Base-by-base conservation (phyloP, 2,113 vertebrate species). In the Cettia cetti region DNA sequence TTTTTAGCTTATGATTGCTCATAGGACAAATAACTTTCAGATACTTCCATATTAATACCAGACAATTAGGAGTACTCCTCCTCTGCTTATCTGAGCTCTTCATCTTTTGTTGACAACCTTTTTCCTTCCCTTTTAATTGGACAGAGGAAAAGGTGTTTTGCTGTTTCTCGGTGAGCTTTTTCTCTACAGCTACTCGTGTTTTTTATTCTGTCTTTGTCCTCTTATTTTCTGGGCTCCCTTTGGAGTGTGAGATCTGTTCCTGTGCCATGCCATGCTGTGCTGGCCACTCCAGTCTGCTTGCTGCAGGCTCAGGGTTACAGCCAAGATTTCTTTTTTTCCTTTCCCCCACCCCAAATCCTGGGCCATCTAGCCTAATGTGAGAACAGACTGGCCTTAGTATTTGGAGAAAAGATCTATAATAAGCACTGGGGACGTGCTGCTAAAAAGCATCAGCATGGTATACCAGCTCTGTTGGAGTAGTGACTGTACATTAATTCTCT, bases 401-500 rank as follows among this genome's bases (percentile, higher is more conserved):
- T 90, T 84, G 90, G 82, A 92, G 85, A 93, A 92, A 78, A 78
- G 90, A 74, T 92, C 76, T 94, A n/a, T 96, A 93, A 94, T 93
- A 93, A 95, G 90, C 69, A 75, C 49, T 65, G 69, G 53, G 94
- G 82, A 47, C 80, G 31, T 76, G 86, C 85, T 90, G 86, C 88
- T 93, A 86, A 82, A 95, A 95, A 93, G 90, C 92, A 86, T 84
- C 93, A 83, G 85, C 56, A 26, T 86, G 72, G 65, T 75, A 89
- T 72, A 86, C 69, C 65, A 71, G 76, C 94, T 95, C 95, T 90
- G 92, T 82, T 82, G 90, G 88, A 94, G 65, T 78, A 93, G 71
- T 82, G 82, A 45, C 92, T 94, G 69, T 89, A 96, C 86, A 27
- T 92, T 96, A 96, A 96, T 95, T 96, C 93, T 92, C 90, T 79